Conservation (phyloP, 2,888 invertebrate species). For the Oscheius myriophilus region DNA sequence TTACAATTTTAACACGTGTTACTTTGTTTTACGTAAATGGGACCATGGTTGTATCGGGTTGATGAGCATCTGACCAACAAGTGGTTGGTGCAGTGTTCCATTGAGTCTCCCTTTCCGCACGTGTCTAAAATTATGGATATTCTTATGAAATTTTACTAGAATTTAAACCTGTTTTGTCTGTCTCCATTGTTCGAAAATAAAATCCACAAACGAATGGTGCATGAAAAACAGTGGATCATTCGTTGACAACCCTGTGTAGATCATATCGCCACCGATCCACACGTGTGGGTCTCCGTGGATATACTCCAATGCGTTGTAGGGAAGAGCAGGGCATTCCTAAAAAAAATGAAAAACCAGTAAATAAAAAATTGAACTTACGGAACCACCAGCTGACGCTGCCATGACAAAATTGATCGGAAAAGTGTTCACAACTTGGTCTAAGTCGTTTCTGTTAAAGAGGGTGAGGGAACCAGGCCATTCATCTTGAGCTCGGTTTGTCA, state of each 20-base stretch:
- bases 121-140: neutral
- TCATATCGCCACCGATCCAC: conserved; percentile 3
- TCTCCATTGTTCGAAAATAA: conserved; percentile 2
- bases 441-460: neutral
- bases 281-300: conserved; percentile 10
- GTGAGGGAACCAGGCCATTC: no score
- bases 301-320: neutral
- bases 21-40: neutral
- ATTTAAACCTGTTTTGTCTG: neutral
- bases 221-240: conserved; percentile 15
- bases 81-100: neutral
- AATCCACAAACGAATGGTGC: conserved; percentile 13
- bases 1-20: neutral
- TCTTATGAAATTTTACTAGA: neutral
- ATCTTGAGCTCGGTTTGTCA: neutral
- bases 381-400: conserved; percentile 2
- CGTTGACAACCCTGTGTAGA: neutral
- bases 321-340: neutral
- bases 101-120: neutral
- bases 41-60: neutral
- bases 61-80: neutral
- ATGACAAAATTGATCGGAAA: neutral
- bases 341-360: neutral
- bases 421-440: neutral
- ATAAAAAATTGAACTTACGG: neutral